Conservation (phyloP, 2,888 invertebrate genomes). For the Hermaeophaga mercurialis region DNA sequence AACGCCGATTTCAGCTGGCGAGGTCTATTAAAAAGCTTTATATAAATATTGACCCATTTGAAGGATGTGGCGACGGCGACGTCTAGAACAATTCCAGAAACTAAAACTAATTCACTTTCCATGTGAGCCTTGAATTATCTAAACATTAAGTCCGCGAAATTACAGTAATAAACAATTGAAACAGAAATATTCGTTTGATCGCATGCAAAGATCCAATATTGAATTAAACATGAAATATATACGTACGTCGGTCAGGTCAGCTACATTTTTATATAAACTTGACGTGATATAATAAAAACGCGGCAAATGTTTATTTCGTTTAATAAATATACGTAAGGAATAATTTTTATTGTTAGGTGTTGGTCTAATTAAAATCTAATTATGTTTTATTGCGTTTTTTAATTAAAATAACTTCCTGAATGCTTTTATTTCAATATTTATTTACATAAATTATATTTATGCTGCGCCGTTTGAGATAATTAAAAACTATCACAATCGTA, state of each 20-base stretch:
- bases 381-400: too few relatives aligned
- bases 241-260: not conserved
- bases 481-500: too few relatives aligned
- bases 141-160: constrained; percentile 19
- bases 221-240: constrained; percentile 25
- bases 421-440: too few relatives aligned
- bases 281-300: not conserved
- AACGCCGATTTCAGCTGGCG: too few relatives aligned
- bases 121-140: constrained; percentile 8
- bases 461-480: too few relatives aligned
- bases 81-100: constrained; percentile 3
- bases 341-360: too few relatives aligned
- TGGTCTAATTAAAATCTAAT: too few relatives aligned
- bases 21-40: too few relatives aligned
- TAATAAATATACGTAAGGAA: too few relatives aligned
- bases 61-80: not conserved
- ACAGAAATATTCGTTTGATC: constrained; percentile 29
- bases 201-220: constrained; percentile 27
- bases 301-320: too few relatives aligned
- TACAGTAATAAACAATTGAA: constrained; percentile 28
- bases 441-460: too few relatives aligned
- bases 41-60: constrained; percentile 8
- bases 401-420: too few relatives aligned
- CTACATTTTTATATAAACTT: not conserved
- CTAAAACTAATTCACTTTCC: constrained; percentile 11